Percentiles rank a stretch among this genome's conserved stretches.
These are phyloP conservation scores for Bubo scandiacus DNA, from an alignment of 2,113 vertebrate species.

Conservation along the genomic window DNA sequence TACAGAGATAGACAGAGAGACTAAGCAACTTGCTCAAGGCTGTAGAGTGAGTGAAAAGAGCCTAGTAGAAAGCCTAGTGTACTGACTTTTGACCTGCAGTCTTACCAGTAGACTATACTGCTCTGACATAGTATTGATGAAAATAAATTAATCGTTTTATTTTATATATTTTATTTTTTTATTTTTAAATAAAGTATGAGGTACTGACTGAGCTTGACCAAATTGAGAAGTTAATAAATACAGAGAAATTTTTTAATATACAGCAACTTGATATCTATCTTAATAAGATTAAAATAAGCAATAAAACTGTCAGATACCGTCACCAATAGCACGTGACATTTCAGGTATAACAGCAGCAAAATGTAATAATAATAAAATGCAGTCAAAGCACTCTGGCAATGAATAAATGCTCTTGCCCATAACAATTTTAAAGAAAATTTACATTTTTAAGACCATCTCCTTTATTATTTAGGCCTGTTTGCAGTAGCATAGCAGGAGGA, in stretches of 20 bases:
- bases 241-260: neutral
- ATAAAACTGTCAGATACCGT: neutral
- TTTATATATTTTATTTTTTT: neutral
- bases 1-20: neutral
- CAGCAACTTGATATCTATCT: neutral
- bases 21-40: neutral
- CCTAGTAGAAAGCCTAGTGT: neutral
- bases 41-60: neutral
- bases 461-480: neutral
- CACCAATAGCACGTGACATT: neutral
- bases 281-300: conserved; percentile 7
- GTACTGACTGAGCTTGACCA: neutral
- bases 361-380: neutral
- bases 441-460: neutral
- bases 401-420: neutral
- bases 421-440: neutral
- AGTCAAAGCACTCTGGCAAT: neutral
- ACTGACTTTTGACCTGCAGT: neutral
- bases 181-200: neutral
- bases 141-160: neutral
- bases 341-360: neutral
- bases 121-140: neutral
- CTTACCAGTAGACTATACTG: neutral
- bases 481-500: neutral
- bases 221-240: neutral